These are phyloP conservation scores for Channa striata DNA, from an alignment of 2,797 vertebrate species.

Conservation along the genomic window DNA sequence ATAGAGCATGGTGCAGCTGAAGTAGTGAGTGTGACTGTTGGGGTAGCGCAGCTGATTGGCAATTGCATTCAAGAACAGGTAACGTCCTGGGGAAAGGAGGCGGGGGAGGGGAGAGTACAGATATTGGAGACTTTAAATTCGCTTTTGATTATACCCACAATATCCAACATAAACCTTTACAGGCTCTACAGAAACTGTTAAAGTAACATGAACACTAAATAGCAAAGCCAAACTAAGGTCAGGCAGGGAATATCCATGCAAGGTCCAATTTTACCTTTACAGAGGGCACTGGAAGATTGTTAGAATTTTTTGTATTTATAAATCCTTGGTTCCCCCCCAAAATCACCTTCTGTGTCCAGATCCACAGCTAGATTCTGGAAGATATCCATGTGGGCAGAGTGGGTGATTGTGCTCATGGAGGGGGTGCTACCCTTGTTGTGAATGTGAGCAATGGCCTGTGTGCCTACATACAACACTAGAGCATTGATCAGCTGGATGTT, in stretches of 20 bases:
- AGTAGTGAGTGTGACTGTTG: slow-evolving; percentile 99
- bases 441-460: slow-evolving; percentile 98
- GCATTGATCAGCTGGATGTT: slow-evolving; percentile 99
- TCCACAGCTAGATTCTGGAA: slow-evolving; percentile 99
- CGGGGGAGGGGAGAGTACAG: background rate
- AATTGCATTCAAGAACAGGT: slow-evolving; percentile 98
- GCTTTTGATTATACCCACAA: too few relatives aligned
- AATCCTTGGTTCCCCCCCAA: too few relatives aligned
- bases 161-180: background rate
- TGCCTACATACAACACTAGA: slow-evolving; percentile 97
- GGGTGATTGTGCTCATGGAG: slow-evolving; percentile 99
- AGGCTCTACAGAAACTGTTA: background rate
- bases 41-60: slow-evolving; percentile 99
- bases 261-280: background rate
- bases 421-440: slow-evolving; percentile 99
- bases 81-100: slow-evolving; percentile 86
- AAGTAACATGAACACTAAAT: background rate
- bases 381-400: slow-evolving; percentile 99
- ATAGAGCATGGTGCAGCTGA: slow-evolving; percentile 99
- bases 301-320: too few relatives aligned
- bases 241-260: too few relatives aligned
- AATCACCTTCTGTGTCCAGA: slow-evolving; percentile 98
- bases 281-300: too few relatives aligned
- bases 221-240: background rate
- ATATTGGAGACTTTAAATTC: background rate